Conservation (phyloP, 2,797 vertebrate species). For the Myiotriccus ornatus region DNA sequence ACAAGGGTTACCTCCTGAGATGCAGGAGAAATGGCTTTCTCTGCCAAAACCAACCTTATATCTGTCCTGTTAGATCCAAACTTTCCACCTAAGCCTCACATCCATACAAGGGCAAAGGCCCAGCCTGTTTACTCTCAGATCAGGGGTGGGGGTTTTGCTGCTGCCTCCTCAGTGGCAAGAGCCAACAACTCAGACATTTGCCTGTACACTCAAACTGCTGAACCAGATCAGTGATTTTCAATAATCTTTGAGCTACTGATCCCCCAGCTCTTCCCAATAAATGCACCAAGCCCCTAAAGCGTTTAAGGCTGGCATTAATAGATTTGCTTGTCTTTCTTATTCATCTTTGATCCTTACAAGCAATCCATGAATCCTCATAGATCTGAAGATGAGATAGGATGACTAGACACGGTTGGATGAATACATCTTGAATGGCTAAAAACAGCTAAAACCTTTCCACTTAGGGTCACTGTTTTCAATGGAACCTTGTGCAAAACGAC, state of each 20-base stretch:
- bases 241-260: background rate
- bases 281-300: background rate
- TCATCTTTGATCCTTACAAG: background rate
- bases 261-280: background rate
- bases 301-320: background rate
- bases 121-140: background rate
- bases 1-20: background rate
- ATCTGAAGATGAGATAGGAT: background rate
- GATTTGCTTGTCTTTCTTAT: background rate
- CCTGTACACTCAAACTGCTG: background rate
- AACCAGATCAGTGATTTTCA: background rate
- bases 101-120: background rate
- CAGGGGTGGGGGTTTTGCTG: background rate
- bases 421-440: background rate
- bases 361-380: background rate
- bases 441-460: background rate
- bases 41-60: background rate
- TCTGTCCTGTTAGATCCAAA: background rate
- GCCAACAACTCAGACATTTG: background rate
- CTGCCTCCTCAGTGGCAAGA: background rate
- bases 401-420: background rate
- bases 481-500: background rate
- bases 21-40: background rate
- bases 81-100: background rate
- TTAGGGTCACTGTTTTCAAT: background rate